These are phyloP conservation scores for Tamandua tetradactyla DNA, from an alignment of 2,797 vertebrate species.

Conservation along the genomic window DNA sequence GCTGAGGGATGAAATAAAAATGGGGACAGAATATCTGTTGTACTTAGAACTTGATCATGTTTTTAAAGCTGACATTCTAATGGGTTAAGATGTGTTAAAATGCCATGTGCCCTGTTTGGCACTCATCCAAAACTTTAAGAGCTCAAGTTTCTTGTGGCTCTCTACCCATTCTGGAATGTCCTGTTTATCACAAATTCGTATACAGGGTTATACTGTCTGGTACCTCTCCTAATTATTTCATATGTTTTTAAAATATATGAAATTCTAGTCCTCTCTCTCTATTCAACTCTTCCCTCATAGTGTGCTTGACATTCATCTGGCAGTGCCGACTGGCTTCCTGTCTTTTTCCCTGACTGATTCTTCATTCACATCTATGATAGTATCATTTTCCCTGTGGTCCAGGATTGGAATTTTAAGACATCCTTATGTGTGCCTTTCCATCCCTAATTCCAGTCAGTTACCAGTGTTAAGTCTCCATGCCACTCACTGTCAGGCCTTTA, in stretches of 20 bases:
- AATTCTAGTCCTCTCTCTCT: not conserved
- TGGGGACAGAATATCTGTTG: rapidly evolving
- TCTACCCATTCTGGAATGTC: not conserved
- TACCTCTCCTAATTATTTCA: not conserved
- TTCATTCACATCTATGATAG: not conserved
- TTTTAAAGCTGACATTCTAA: not conserved
- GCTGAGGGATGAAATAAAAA: not conserved
- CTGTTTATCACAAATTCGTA: not conserved
- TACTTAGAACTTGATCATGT: not conserved
- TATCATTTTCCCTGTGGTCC: not conserved
- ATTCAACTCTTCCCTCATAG: not conserved
- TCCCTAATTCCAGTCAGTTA: not conserved
- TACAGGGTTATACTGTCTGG: not conserved
- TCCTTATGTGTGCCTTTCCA: not conserved
- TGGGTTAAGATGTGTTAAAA: not conserved
- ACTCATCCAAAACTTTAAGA: not conserved
- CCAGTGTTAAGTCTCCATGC: not conserved
- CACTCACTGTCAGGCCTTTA: not conserved
- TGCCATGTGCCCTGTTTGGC: not conserved
- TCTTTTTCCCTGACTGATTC: not conserved
- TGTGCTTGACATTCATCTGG: not conserved
- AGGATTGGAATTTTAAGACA: not conserved
- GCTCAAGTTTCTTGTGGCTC: not conserved
- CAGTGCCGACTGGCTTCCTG: not conserved
- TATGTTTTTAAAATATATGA: not conserved